A percentile compares a stretch with the other conserved stretches of the same genome.
Conservation (phyloP, 2,888 invertebrate species). For the Entomobrya multifasciata region DNA sequence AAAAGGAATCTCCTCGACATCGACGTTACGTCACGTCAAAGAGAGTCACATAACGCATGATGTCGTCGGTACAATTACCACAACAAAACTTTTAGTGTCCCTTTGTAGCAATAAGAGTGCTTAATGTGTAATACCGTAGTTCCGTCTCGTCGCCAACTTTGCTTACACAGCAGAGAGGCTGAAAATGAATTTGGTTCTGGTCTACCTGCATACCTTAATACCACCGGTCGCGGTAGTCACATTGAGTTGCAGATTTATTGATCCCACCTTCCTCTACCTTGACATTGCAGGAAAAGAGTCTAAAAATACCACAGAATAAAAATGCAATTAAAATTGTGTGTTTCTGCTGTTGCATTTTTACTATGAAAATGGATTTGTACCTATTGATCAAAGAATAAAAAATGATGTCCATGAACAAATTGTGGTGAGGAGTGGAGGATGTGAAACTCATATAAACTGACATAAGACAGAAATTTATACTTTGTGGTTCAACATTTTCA, state of each 20-base stretch:
- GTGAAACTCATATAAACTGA: no score
- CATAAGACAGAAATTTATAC: no score
- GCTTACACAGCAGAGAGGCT: not conserved
- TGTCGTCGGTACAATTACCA: constrained; percentile 30
- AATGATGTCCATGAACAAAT: not conserved
- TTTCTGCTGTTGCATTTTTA: not conserved
- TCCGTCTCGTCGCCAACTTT: constrained; percentile 29
- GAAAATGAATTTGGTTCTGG: not conserved
- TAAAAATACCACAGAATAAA: constrained; percentile 23
- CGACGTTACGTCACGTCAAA: constrained; percentile 28
- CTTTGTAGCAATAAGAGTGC: not conserved
- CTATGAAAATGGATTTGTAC: not conserved
- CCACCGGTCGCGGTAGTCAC: no score
- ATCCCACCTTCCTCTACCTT: constrained; percentile 58
- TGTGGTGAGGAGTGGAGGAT: not conserved
- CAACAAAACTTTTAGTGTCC: constrained; percentile 7
- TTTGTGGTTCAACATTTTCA: no score
- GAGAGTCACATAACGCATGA: not conserved
- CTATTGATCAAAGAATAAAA: not conserved
- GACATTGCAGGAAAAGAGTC: constrained; percentile 57
- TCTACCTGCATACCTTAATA: constrained; percentile 21
- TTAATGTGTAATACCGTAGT: constrained; percentile 46
- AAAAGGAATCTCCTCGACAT: not conserved
- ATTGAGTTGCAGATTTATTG: constrained; percentile 58
- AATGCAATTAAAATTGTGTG: not conserved